Conservation (phyloP, 37 sponge, comb jelly and placozoan genomes). For the Lycopodina hypogea region DNA sequence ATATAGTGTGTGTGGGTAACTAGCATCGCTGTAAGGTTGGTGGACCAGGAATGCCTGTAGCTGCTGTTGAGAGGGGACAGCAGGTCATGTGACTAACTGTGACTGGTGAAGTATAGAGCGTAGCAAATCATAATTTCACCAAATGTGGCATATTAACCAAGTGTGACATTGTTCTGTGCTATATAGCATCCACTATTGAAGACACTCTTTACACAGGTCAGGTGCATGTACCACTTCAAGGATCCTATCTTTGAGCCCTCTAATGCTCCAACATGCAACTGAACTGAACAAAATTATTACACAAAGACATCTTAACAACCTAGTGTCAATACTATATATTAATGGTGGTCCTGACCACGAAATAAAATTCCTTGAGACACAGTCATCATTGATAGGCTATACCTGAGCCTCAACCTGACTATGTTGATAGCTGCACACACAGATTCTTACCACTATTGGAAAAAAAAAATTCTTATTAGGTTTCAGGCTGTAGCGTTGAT, state of each 20-base stretch:
- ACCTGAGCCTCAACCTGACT: conserved; percentile 35
- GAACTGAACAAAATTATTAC: conserved; percentile 10
- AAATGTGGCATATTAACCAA: conserved; percentile 10
- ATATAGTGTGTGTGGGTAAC: conserved; percentile 22
- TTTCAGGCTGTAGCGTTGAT: conserved; percentile 55
- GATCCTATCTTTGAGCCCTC: conserved; percentile 43
- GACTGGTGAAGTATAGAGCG: neutral
- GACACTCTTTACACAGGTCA: conserved; percentile 40
- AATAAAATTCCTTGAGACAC: conserved; percentile 16
- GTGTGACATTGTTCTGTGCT: conserved; percentile 22
- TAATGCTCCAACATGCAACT: conserved; percentile 21
- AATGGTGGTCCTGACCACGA: conserved; percentile 72
- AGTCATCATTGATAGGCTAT: conserved; percentile 42
- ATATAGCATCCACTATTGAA: conserved; percentile 25
- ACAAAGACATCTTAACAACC: neutral
- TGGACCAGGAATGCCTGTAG: conserved; percentile 62
- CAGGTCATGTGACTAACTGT: conserved; percentile 28
- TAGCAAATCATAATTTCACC: conserved; percentile 52
- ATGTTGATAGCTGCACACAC: conserved; percentile 18
- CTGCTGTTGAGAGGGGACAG: conserved; percentile 54
- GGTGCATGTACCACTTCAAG: conserved; percentile 32
- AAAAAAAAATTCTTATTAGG: conserved; percentile 22
- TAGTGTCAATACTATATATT: conserved; percentile 13
- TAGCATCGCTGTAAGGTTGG: conserved; percentile 63
- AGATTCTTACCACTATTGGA: conserved; percentile 28